Evolutionary conservation across 2,113 vertebrate genomes (phyloP).

Genomic region (Kryptolebias marmoratus): DNA sequence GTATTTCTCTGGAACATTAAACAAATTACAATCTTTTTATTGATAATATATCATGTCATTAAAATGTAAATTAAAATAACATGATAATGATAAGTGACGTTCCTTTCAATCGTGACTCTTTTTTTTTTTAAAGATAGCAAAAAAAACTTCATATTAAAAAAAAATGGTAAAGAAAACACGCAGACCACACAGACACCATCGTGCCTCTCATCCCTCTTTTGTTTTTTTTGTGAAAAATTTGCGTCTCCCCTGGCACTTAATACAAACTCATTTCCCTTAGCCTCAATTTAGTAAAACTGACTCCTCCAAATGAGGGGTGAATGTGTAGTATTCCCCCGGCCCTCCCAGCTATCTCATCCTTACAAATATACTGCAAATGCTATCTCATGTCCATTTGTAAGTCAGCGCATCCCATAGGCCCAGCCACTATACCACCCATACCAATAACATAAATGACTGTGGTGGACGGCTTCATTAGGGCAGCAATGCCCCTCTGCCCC

Average conservation of each 20-base stretch:
- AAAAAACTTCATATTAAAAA: conserved; percentile 7
- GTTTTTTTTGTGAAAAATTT: conserved; percentile 76
- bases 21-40: conserved; percentile 30
- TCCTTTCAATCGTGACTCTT: conserved; percentile 13
- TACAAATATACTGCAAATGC: conserved; percentile 62
- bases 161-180: conserved; percentile 23
- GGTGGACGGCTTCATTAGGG: conserved; percentile 82
- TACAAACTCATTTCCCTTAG: conserved; percentile 77
- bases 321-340: conserved; percentile 59
- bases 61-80: conserved; percentile 58
- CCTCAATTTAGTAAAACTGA: conserved; percentile 75
- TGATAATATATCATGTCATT: conserved; percentile 50
- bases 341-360: conserved; percentile 57
- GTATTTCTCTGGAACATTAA: conserved; percentile 34
- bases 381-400: conserved; percentile 56
- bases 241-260: conserved; percentile 75
- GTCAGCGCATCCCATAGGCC: conserved; percentile 77
- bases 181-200: conserved; percentile 5
- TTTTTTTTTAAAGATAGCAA: conserved; percentile 4
- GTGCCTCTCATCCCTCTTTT: conserved; percentile 55
- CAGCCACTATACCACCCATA: conserved; percentile 78
- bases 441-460: conserved; percentile 84
- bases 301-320: conserved; percentile 79
- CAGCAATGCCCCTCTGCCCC: conserved; percentile 68
- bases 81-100: conserved; percentile 32